phyloP scores from a whole-genome alignment of 2,888 invertebrate genomes.

The Cheiracanthium punctorium region DNA sequence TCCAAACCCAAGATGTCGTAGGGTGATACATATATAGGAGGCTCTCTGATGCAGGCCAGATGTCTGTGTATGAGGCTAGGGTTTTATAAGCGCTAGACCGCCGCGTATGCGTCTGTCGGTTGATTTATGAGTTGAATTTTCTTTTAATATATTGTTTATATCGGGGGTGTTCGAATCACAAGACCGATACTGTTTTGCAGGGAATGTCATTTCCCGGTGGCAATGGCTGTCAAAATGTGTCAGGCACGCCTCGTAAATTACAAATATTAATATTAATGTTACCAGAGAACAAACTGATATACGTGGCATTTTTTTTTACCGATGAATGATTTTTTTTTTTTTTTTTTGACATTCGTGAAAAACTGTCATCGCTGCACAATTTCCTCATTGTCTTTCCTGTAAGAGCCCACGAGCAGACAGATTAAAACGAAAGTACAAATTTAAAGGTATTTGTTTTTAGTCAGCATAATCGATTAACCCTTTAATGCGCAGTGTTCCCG shows the following conservation, averaged over 20 bases:
- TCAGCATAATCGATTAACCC: too few relatives aligned
- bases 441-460: too few relatives aligned
- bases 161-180: not conserved
- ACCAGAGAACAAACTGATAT: too few relatives aligned
- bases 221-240: not conserved
- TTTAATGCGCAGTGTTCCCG: too few relatives aligned
- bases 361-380: too few relatives aligned
- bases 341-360: too few relatives aligned
- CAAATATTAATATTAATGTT: too few relatives aligned
- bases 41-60: conserved; percentile 48
- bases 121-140: not conserved
- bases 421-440: too few relatives aligned
- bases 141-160: not conserved
- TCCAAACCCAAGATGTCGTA: conserved; percentile 30
- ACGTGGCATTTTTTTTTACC: too few relatives aligned
- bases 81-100: not conserved
- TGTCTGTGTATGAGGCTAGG: not conserved
- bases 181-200: not conserved
- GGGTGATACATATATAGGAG: conserved; percentile 40
- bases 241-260: not conserved
- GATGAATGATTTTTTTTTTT: too few relatives aligned
- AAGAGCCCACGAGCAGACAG: too few relatives aligned
- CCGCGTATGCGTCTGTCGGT: not conserved
- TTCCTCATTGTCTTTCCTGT: too few relatives aligned
- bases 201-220: conserved; percentile 24